These are phyloP conservation scores for Triplophysa dalaica DNA, from an alignment of 2,113 vertebrate species.

Conservation along the genomic window DNA sequence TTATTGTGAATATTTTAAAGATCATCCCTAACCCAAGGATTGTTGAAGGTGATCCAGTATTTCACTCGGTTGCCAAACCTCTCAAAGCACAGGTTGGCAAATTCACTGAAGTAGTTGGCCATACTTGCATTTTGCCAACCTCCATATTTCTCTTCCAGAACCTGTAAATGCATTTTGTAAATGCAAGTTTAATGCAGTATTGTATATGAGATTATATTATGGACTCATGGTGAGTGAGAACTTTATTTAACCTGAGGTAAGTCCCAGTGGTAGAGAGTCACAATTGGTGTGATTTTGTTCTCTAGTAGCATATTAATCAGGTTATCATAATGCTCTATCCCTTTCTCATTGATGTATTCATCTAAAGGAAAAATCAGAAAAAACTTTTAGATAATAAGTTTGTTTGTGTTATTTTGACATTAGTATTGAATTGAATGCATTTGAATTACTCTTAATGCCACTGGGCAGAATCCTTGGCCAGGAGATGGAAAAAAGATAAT, in stretches of 20 bases:
- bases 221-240: neutral
- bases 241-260: slow-evolving; percentile 81
- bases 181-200: neutral
- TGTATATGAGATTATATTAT: neutral
- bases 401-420: neutral
- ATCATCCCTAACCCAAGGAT: slow-evolving; percentile 79
- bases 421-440: neutral
- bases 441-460: slow-evolving; percentile 66
- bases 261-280: slow-evolving; percentile 91
- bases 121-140: slow-evolving; percentile 91
- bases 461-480: slow-evolving; percentile 89
- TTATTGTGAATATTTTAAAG: neutral
- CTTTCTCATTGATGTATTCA: slow-evolving; percentile 82
- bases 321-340: slow-evolving; percentile 82
- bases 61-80: slow-evolving; percentile 86
- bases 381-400: neutral
- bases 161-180: slow-evolving; percentile 63
- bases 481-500: slow-evolving; percentile 89
- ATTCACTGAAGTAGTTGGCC: slow-evolving; percentile 82
- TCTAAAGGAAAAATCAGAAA: slow-evolving; percentile 65
- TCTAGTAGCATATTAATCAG: slow-evolving; percentile 83
- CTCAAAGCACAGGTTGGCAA: slow-evolving; percentile 87
- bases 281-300: slow-evolving; percentile 82
- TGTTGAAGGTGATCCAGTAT: slow-evolving; percentile 89
- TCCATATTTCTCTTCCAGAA: slow-evolving; percentile 80